Base-by-base conservation (phyloP, 2,888 invertebrate genomes). In the Diaperis boleti region DNA sequence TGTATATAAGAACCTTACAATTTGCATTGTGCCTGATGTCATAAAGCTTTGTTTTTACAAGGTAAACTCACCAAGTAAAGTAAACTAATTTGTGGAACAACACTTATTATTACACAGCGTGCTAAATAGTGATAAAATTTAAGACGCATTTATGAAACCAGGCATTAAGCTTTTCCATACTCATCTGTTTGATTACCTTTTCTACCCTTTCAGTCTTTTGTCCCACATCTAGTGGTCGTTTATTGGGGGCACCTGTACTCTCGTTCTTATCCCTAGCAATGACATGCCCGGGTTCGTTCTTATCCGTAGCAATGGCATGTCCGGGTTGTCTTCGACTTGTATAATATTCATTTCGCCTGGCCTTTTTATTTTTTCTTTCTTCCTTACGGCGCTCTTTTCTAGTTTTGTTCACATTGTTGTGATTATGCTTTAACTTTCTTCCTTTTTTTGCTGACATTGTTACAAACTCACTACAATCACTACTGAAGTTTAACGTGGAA, bases 331-430 rank as follows among this genome's bases (percentile, higher is more conserved):
- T 78, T 52, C 76, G 78, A 26, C 79, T 81, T 17, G 76, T 78
- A 70, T 82, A 82, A 75, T 83, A 85, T 39, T 83, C 81, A 66
- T 83, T 80, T 63, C 81, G 82, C 69, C 79, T 81, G 74, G 85
- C 79, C 74, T 92, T 94, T 74, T 93, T 93, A 56, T 87, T 83
- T 59, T 87, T 83, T 8, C 90, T 81, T 69, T 89, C 87, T 63
- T 89, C 88, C 79, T 92, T 92, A 0, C 92, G 85, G n/a, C 87
- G 76, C 67, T 88, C 85, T 82, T 92, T 93, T 14, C 93, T 84
- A 0, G 86, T 15, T 67, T 67, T 45, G 67, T 69, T 39, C 3
- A 33, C n/a, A 14, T 44, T 35, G 8, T 11, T 11, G 5, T 14
- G n/a, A n/a, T n/a, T n/a, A n/a, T n/a, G n/a, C n/a, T n/a, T n/a